Percentiles rank a stretch among this genome's conserved stretches.
Evolutionary conservation across 1,140 invertebrate species (phyloP).

Genomic region (Whitmania pigra): DNA sequence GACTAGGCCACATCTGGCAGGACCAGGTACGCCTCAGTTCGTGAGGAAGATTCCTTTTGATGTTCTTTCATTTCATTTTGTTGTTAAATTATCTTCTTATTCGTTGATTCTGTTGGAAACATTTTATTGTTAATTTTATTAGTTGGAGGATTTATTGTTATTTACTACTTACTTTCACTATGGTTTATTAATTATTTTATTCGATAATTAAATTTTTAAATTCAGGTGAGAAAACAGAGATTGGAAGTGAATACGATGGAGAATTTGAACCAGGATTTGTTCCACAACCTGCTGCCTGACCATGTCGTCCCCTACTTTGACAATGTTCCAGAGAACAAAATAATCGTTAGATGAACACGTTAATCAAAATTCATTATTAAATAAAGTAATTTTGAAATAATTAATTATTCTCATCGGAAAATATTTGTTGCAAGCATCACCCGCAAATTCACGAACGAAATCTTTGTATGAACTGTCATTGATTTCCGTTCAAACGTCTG

Average conservation of each 20-base stretch:
- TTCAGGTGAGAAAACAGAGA: not conserved
- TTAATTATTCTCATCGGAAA: not conserved
- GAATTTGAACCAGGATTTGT: slow-evolving; percentile 11
- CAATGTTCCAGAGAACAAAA: slow-evolving; percentile 4
- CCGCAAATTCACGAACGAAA: too few relatives aligned
- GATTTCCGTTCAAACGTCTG: too few relatives aligned
- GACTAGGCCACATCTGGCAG: slow-evolving; percentile 90
- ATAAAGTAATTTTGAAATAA: too few relatives aligned
- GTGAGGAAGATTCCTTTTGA: too few relatives aligned
- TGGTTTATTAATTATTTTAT: too few relatives aligned
- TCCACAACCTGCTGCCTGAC: slow-evolving; percentile 5
- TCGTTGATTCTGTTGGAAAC: too few relatives aligned
- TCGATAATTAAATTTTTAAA: not conserved
- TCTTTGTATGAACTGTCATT: too few relatives aligned
- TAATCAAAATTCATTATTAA: too few relatives aligned
- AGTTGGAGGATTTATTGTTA: not conserved
- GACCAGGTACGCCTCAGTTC: slow-evolving; percentile 50
- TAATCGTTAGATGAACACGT: not conserved
- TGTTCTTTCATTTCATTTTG: too few relatives aligned
- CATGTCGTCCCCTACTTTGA: slow-evolving; percentile 5
- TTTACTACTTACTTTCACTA: not conserved
- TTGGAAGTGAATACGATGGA: not conserved
- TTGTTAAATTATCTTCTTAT: too few relatives aligned
- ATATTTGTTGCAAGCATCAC: too few relatives aligned
- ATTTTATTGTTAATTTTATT: too few relatives aligned